Conservation (phyloP, 2,113 vertebrate species). For the Microcebus tavaratra region DNA sequence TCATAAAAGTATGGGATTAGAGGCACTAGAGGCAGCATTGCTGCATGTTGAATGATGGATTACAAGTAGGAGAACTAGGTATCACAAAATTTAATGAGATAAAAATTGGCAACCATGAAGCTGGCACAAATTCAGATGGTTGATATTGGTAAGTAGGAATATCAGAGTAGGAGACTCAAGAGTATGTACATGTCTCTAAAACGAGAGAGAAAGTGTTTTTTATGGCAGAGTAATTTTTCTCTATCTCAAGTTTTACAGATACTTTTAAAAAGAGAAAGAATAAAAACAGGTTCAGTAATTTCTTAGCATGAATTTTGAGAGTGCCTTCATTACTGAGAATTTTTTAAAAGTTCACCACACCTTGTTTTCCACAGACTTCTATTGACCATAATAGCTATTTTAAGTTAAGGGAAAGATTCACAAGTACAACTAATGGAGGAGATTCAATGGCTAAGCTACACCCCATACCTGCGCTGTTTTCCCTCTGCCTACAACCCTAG, state of each 20-base stretch:
- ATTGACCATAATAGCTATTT: neutral
- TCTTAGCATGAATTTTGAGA: neutral
- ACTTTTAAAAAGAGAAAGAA: neutral
- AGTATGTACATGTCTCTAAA: neutral
- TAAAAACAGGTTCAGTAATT: neutral
- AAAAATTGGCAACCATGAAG: neutral
- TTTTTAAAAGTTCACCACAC: neutral
- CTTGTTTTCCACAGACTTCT: neutral
- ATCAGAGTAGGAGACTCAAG: neutral
- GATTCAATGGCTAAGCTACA: neutral
- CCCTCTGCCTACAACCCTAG: neutral
- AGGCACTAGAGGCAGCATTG: neutral
- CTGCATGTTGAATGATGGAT: neutral
- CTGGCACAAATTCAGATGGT: neutral
- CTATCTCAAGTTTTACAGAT: neutral
- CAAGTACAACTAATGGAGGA: neutral
- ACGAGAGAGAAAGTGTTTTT: neutral
- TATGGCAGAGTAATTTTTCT: conserved; percentile 7
- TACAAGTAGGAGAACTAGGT: neutral
- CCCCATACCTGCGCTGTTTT: neutral
- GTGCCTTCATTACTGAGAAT: neutral
- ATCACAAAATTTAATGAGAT: neutral
- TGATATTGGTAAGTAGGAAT: neutral
- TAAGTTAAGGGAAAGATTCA: neutral
- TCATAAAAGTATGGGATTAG: neutral